Evolutionary conservation across 2,113 vertebrate species (phyloP).

Genomic region (Dendrocopos noguchii): DNA sequence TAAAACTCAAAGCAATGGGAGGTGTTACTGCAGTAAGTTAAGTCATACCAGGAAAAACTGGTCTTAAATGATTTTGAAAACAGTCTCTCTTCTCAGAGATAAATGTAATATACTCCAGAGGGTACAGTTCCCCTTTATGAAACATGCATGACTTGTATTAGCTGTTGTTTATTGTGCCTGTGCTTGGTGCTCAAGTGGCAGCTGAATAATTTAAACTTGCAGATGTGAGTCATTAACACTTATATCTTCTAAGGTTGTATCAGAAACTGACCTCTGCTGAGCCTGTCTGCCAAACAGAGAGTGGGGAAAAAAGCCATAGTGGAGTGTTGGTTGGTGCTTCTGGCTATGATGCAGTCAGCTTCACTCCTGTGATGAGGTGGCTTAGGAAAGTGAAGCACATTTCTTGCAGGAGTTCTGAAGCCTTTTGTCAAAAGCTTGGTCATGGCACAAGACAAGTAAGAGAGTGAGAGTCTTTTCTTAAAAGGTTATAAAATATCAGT

Average conservation of each 20-base stretch:
- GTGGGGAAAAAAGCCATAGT: not conserved
- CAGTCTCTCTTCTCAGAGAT: not conserved
- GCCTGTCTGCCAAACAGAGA: not conserved
- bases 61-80: not conserved
- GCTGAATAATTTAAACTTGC: conserved; percentile 56
- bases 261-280: conserved; percentile 7
- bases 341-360: not conserved
- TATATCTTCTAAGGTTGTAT: not conserved
- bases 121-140: conserved; percentile 36
- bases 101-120: conserved; percentile 4
- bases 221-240: conserved; percentile 51
- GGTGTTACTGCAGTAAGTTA: not conserved
- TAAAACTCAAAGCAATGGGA: not conserved
- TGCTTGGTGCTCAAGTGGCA: conserved; percentile 12
- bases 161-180: not conserved
- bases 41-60: not conserved
- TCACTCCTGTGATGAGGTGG: not conserved
- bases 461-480: not conserved
- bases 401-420: not conserved
- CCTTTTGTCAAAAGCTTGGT: not conserved
- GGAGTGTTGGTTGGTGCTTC: not conserved
- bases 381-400: not conserved
- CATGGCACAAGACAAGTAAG: accelerated
- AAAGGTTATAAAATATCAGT: not conserved
- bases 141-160: conserved; percentile 55